phyloP scores from a whole-genome alignment of 2,888 invertebrate species.

The Dasysyrphus tricinctus region DNA sequence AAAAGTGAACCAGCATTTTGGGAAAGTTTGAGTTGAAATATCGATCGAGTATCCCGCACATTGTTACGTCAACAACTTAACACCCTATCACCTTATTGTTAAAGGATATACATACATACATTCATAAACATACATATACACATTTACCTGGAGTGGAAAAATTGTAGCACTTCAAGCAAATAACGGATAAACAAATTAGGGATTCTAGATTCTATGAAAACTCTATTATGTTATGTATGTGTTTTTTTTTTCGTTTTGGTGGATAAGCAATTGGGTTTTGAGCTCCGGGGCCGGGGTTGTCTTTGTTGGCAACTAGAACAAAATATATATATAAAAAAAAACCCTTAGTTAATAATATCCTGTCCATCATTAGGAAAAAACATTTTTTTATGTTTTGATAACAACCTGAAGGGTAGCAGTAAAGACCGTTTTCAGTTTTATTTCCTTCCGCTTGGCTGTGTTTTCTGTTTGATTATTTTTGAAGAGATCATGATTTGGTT shows the following conservation, averaged over 20 bases:
- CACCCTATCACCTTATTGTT: constrained; percentile 34
- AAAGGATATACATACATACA: background rate
- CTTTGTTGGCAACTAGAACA: constrained; percentile 1
- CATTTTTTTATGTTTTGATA: constrained; percentile 22
- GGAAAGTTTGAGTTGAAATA: constrained; percentile 31
- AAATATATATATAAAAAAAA: background rate
- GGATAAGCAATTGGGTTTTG: constrained; percentile 44
- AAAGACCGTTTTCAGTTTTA: constrained; percentile 47
- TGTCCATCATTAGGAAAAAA: constrained; percentile 38
- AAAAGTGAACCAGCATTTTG: constrained; percentile 16
- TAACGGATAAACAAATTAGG: constrained; percentile 34
- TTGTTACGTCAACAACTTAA: constrained; percentile 42
- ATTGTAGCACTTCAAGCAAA: constrained; percentile 32
- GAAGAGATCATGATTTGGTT: constrained; percentile 2
- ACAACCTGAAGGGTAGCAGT: constrained; percentile 26
- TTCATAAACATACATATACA: background rate
- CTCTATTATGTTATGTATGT: constrained; percentile 1
- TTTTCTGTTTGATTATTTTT: constrained; percentile 30
- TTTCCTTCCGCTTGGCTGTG: constrained; percentile 31
- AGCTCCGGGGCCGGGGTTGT: background rate
- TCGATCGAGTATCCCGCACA: constrained; percentile 34
- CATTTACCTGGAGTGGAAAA: constrained; percentile 41
- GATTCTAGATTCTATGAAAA: constrained; percentile 32
- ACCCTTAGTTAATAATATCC: constrained; percentile 28
- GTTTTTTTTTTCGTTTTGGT: constrained; percentile 4